Evolutionary conservation across 1,140 invertebrate genomes (phyloP), one percentile per base, ranked within the genome.

Genomic region (Magallana angulata): DNA sequence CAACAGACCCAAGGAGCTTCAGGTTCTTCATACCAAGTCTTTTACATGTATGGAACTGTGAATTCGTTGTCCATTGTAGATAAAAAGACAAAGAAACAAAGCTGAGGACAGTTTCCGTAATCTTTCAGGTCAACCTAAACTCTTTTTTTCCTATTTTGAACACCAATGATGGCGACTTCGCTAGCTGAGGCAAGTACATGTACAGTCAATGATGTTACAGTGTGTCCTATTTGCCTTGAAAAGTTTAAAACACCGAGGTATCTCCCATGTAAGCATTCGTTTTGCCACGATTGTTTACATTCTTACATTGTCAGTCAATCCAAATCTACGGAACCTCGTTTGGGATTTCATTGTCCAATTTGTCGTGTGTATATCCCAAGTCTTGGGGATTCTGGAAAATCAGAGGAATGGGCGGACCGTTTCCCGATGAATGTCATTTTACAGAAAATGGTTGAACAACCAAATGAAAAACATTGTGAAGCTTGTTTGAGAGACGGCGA

Each of bases 241-340:
- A 62, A 62, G 60, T 12, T 62, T n/a, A 62, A 62, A n/a, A 12
- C 60, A n/a, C 60, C 60, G 60, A 62, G 11, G 11, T 62, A 16
- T 62, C n/a, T 9, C 14, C 60, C 60, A n/a, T 62, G 60, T 62
- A 62, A 12, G 16, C 60, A 62, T 62, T 62, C 60, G 5, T 62
- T 62, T 14, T 62, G 60, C n/a, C 60, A 62, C 60, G 60, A n/a
- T 6, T 62, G 60, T 62, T 62, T 62, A 62, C n/a, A 6, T 11
- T 62, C 60, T 6, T 62, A 62, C 1, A 62, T 62, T 1, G 60
- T 62, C 9, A 62, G 60, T 14, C 5, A 16, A n/a, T 62, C 9
- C n/a, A 62, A 9, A 48, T 71, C 64, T 71, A 71, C 64, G 64
- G 64, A 71, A 18, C 64, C 64, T 71, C 64, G 64, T 71, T 71